Evolutionary conservation across 64 coral and sea anemone species (phyloP), one percentile per base, ranked within the genome.

Genomic region (Montipora cactus): DNA sequence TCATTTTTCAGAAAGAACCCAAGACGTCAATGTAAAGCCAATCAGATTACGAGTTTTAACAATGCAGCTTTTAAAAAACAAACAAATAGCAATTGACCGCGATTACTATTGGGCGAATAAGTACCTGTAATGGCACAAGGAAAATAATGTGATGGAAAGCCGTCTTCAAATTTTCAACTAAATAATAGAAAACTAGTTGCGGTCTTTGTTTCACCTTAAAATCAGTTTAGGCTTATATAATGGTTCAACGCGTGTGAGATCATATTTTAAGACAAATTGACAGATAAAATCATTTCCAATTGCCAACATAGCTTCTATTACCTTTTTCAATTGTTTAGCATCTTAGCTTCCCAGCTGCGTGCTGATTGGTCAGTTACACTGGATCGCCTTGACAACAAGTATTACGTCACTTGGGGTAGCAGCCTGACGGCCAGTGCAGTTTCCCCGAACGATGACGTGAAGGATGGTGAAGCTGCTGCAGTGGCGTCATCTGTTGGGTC

Each of bases 321-420:
- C 9, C 61, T 66, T 25, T 67, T 22, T 13, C 21, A 37, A 81
- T 8, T 7, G 14, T 46, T 44, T 22, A 97, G 95, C 80, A 97
- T 97, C 67, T 78, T 97, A 4, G 93, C 96, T 76, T 97, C 96
- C 70, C 96, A 97, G 62, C 89, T 99, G 13, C 98, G 98, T 28
- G 94, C 98, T 92, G 98, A 99, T 94, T 99, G 98, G 98, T 99
- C 98, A 19, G 93, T 95, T 73, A 78, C 95, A 37, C 77, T 99
- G 45, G 95, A 96, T 94, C 89, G 92, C 72, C 88, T 95, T 80
- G 95, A 99, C 87, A 92, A 80, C 77, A 96, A 95, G 6, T 99
- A 93, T 89, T 99, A 94, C 48, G 98, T 99, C 84, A 99, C 98
- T 3, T 99, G 98, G 98, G 98, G 98, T 77, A 95, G 92, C 10